Percentiles rank a stretch among this genome's conserved stretches.
These are phyloP conservation scores for Martes martes DNA, from an alignment of 2,113 vertebrate genomes.

Conservation along the genomic window DNA sequence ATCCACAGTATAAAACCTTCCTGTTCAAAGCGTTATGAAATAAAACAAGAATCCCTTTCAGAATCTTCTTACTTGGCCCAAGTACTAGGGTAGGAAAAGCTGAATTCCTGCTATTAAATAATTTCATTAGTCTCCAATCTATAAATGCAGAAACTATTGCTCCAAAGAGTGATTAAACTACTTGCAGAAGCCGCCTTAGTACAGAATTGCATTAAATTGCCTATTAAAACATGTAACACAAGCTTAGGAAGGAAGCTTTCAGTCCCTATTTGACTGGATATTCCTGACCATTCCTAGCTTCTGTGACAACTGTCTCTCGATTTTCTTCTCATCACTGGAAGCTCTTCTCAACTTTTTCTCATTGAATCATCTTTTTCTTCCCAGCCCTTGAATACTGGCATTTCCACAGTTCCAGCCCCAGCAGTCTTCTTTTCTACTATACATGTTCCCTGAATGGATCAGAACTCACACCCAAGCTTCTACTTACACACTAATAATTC, in stretches of 20 bases:
- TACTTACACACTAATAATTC: neutral
- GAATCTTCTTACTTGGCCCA: neutral
- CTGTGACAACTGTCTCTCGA: neutral
- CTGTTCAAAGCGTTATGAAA: neutral
- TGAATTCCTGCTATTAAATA: neutral
- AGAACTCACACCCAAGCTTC: neutral
- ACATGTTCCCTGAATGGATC: neutral
- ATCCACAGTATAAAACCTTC: neutral
- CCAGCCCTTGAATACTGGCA: neutral
- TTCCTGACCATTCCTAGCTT: neutral
- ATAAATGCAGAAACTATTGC: constrained; percentile 12
- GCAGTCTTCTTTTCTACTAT: neutral
- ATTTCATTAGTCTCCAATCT: neutral
- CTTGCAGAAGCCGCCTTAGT: neutral
- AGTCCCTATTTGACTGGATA: neutral
- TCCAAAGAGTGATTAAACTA: neutral
- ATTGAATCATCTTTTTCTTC: neutral
- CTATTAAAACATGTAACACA: neutral
- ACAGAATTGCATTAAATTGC: neutral
- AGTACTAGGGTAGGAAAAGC: neutral
- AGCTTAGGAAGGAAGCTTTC: neutral
- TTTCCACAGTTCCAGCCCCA: neutral
- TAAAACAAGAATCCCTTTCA: neutral
- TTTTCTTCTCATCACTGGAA: neutral
- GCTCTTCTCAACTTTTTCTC: neutral